A percentile compares a stretch with the other conserved stretches of the same genome.
phyloP scores from a whole-genome alignment of 2,113 vertebrate genomes.

The Pseudopipra pipra region DNA sequence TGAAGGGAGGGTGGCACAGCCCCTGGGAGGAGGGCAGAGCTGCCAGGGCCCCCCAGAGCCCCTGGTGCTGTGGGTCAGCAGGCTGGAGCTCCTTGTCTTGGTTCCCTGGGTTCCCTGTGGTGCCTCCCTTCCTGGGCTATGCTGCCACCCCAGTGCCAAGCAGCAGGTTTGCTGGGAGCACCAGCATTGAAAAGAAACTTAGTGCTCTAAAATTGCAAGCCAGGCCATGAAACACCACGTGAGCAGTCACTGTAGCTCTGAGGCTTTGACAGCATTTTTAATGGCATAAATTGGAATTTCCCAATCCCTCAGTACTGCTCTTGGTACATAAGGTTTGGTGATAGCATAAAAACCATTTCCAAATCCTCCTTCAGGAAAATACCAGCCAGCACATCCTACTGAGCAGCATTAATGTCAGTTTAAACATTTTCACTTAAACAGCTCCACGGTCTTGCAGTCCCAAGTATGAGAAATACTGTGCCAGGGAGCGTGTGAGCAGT shows the following conservation, averaged over 20 bases:
- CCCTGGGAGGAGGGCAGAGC: not conserved
- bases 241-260: not conserved
- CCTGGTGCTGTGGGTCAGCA: fast-evolving
- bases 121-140: not conserved
- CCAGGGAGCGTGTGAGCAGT: not conserved
- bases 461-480: not conserved
- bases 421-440: not conserved
- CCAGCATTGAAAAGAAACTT: not conserved
- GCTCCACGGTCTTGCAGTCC: not conserved
- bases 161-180: not conserved
- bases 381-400: not conserved
- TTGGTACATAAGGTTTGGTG: not conserved
- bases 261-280: not conserved
- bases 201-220: not conserved
- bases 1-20: not conserved
- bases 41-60: not conserved
- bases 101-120: fast-evolving
- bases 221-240: not conserved
- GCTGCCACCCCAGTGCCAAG: not conserved
- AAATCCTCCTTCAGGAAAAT: not conserved
- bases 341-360: not conserved
- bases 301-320: not conserved
- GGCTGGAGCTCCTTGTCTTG: fast-evolving
- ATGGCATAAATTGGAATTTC: not conserved
- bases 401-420: not conserved